Percentiles rank a stretch among this genome's conserved stretches.
phyloP scores from a whole-genome alignment of 2,113 vertebrate genomes.

The Notarius lentiginosus region DNA sequence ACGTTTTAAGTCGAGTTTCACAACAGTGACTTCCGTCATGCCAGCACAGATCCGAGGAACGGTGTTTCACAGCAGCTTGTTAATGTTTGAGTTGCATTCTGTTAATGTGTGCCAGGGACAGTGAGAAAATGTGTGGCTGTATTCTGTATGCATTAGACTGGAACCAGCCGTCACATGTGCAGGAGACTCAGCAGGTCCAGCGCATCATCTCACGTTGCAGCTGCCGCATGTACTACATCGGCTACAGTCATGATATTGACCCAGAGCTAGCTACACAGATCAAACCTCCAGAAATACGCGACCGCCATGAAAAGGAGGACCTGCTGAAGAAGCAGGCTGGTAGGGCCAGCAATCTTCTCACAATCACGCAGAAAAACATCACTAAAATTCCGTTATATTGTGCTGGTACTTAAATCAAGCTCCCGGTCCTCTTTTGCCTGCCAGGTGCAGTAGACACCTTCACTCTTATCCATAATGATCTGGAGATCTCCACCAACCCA shows the following conservation, averaged over 20 bases:
- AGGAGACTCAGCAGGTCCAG: constrained; percentile 93
- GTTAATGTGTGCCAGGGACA: not conserved
- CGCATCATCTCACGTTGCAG: constrained; percentile 97
- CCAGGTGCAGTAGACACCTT: constrained; percentile 96
- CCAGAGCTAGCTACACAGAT: constrained; percentile 94
- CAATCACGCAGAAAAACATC: not conserved
- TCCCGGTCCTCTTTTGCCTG: not conserved
- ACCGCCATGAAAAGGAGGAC: constrained; percentile 91
- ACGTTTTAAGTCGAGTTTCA: not conserved
- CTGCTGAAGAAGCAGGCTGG: constrained; percentile 96
- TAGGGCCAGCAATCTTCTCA: constrained; percentile 53
- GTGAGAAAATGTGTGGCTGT: not conserved
- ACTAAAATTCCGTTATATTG: not conserved
- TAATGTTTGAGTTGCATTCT: not conserved
- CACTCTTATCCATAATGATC: constrained; percentile 95
- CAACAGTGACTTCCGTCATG: not conserved
- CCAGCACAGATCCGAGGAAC: not conserved
- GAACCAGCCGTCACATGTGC: constrained; percentile 92
- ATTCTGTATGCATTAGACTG: constrained; percentile 75
- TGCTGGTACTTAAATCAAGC: no score
- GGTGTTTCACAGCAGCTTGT: not conserved
- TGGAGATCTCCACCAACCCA: constrained; percentile 97
- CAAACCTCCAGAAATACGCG: constrained; percentile 86
- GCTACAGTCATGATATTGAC: constrained; percentile 97
- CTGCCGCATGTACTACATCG: constrained; percentile 98